Percentiles rank a stretch among this genome's conserved stretches.
phyloP scores from a whole-genome alignment of 2,888 invertebrate species.

The Unio delphinus region DNA sequence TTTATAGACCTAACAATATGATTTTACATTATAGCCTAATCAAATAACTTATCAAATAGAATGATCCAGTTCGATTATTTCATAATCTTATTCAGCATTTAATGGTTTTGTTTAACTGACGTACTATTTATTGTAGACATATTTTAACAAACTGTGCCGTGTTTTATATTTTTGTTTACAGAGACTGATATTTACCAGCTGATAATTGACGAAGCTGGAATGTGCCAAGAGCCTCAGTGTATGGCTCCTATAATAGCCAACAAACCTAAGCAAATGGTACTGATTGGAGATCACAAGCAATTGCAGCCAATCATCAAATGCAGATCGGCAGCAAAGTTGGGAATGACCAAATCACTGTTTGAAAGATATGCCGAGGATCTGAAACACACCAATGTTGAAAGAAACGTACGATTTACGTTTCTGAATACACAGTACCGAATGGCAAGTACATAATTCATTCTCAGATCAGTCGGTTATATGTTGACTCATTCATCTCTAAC shows the following conservation, averaged over 20 bases:
- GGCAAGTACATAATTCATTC: conserved; percentile 24
- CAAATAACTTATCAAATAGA: too few species aligned
- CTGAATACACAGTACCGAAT: conserved; percentile 56
- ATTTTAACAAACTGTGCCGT: too few species aligned
- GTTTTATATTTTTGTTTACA: too few species aligned
- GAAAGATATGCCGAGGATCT: conserved; percentile 17
- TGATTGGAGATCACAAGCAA: conserved; percentile 67
- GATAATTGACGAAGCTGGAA: conserved; percentile 64
- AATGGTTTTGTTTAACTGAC: too few species aligned
- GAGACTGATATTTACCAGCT: conserved; percentile 28
- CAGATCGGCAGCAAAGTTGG: conserved; percentile 33
- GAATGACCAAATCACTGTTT: conserved; percentile 37
- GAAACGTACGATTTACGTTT: conserved; percentile 38
- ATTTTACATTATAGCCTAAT: too few species aligned
- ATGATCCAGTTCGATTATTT: too few species aligned
- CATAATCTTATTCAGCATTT: too few species aligned
- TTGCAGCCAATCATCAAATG: conserved; percentile 60
- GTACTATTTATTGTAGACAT: too few species aligned
- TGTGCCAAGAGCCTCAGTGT: conserved; percentile 64
- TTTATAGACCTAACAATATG: too few species aligned
- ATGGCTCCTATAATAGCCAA: conserved; percentile 54
- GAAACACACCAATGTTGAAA: background rate
- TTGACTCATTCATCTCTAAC: too few species aligned
- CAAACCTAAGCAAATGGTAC: conserved; percentile 52
- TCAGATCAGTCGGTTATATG: too few species aligned